Percentiles rank a stretch among this genome's conserved stretches.
phyloP scores from a whole-genome alignment of 2,113 vertebrate genomes.

The Ciconia boyciana region DNA sequence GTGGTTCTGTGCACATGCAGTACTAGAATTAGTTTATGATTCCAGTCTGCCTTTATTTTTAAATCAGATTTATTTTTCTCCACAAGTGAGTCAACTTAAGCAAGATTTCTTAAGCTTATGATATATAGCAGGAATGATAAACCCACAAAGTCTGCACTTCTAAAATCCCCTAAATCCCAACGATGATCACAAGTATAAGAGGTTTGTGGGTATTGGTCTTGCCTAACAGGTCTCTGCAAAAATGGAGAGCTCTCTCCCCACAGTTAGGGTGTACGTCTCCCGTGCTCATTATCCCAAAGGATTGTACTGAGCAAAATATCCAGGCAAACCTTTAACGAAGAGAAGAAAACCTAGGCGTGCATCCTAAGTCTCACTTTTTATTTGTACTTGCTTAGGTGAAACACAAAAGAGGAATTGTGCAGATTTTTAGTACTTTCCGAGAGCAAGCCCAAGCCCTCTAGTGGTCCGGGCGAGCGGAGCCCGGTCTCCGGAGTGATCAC shows the following conservation, averaged over 20 bases:
- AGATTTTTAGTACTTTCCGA: rapidly evolving
- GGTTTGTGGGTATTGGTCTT: not conserved
- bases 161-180: not conserved
- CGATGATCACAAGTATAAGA: not conserved
- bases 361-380: not conserved
- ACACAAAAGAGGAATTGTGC: not conserved
- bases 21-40: not conserved
- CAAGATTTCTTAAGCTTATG: not conserved
- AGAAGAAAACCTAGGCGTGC: not conserved
- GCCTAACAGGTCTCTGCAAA: not conserved
- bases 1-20: not conserved
- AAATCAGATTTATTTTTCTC: not conserved
- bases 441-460: not conserved
- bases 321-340: not conserved
- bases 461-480: rapidly evolving
- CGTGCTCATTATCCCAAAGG: not conserved
- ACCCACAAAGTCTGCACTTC: not conserved
- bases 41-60: not conserved
- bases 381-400: rapidly evolving
- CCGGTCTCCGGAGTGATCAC: rapidly evolving
- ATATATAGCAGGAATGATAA: not conserved
- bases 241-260: not conserved
- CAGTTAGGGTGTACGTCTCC: rapidly evolving
- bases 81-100: not conserved
- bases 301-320: not conserved